A percentile compares a stretch with the other conserved stretches of the same genome.
Conservation (phyloP, 2,888 invertebrate genomes). For the Uloborus plumipes region DNA sequence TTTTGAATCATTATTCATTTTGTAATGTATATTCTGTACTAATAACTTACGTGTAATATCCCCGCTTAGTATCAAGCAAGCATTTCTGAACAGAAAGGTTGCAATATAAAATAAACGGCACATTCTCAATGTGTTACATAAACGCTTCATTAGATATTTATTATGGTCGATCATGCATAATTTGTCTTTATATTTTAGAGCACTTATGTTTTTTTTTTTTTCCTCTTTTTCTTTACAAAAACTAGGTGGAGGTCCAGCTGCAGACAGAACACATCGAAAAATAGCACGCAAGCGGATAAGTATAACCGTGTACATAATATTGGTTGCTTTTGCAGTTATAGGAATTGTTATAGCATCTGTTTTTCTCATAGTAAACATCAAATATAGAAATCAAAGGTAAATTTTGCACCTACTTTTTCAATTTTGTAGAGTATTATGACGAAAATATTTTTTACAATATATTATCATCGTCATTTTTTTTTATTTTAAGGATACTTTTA, state of each 20-base stretch:
- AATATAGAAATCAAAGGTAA: conserved; percentile 93
- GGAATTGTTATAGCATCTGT: conserved; percentile 92
- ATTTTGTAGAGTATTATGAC: neutral
- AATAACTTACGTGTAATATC: no score
- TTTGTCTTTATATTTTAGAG: no score
- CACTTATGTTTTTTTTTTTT: neutral
- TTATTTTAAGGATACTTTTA: neutral
- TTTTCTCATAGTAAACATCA: conserved; percentile 95
- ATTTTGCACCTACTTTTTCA: conserved; percentile 26
- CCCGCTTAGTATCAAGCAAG: no score
- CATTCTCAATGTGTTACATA: no score
- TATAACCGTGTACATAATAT: conserved; percentile 89
- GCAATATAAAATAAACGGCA: no score
- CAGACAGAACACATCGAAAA: conserved; percentile 89
- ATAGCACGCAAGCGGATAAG: conserved; percentile 93
- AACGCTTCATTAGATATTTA: no score
- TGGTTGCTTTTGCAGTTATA: conserved; percentile 87
- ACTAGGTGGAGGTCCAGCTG: conserved; percentile 79
- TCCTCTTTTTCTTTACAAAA: no score
- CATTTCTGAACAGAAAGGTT: no score
- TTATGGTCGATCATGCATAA: no score
- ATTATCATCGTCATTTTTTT: neutral
- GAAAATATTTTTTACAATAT: neutral
- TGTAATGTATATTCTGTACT: no score
- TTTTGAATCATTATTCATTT: no score